phyloP scores from a whole-genome alignment of 1,140 invertebrate species.

The Drosophila melanogaster region DNA sequence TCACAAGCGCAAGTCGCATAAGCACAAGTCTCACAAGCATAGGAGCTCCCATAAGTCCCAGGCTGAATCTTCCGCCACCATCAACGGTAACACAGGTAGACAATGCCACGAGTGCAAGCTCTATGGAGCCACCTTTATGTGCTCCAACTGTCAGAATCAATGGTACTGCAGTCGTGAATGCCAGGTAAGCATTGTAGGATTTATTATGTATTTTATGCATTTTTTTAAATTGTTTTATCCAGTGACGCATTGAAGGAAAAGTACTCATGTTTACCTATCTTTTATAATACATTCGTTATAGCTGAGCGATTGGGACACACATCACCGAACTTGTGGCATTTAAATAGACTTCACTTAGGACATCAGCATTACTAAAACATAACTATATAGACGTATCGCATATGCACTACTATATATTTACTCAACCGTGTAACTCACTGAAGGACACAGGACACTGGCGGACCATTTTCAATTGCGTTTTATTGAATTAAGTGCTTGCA shows the following conservation, averaged over 20 bases:
- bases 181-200: slow-evolving; percentile 87
- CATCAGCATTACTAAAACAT: slow-evolving; percentile 70
- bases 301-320: slow-evolving; percentile 54
- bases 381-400: slow-evolving; percentile 40
- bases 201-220: no score
- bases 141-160: slow-evolving; percentile 93
- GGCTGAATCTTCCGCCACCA: background rate
- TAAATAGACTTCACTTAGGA: slow-evolving; percentile 26
- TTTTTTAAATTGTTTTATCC: no score
- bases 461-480: slow-evolving; percentile 2
- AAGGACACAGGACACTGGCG: slow-evolving; percentile 1
- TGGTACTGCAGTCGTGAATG: slow-evolving; percentile 96
- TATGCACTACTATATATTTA: slow-evolving; percentile 17
- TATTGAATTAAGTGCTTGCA: slow-evolving; percentile 14
- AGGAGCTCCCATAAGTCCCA: slow-evolving; percentile 14
- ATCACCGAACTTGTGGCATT: slow-evolving; percentile 42
- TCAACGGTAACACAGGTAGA: slow-evolving; percentile 66
- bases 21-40: background rate
- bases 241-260: background rate
- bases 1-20: background rate
- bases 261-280: background rate
- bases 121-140: slow-evolving; percentile 92
- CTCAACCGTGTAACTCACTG: slow-evolving; percentile 19
- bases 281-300: background rate
- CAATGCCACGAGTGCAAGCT: slow-evolving; percentile 92